phyloP scores from a whole-genome alignment of 2,888 invertebrate species.

The Cosmorhoe ocellata region DNA sequence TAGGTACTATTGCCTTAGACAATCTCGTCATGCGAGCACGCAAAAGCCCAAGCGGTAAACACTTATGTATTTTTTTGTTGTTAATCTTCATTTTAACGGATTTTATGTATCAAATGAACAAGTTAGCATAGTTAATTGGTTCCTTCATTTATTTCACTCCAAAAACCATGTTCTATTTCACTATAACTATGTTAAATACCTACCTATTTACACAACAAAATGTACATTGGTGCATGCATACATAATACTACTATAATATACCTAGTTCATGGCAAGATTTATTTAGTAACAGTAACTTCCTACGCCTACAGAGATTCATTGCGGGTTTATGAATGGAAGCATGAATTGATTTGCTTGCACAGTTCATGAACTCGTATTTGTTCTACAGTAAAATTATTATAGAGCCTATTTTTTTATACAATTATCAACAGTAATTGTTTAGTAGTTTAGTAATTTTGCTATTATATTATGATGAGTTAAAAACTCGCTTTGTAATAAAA shows the following conservation, averaged over 20 bases:
- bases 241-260: no score
- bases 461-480: neutral
- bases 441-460: neutral
- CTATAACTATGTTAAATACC: no score
- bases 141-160: no score
- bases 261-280: constrained; percentile 18
- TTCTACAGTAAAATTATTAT: neutral
- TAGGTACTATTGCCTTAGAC: constrained; percentile 66
- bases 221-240: no score
- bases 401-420: no score
- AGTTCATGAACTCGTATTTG: constrained; percentile 55
- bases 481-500: neutral
- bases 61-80: no score
- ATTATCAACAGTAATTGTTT: neutral
- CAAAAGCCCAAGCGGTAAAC: constrained; percentile 32
- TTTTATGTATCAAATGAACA: no score
- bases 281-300: constrained; percentile 62
- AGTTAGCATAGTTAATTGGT: no score
- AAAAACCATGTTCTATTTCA: no score
- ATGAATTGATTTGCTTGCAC: constrained; percentile 57
- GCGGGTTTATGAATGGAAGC: constrained; percentile 64
- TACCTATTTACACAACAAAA: no score
- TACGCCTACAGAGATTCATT: constrained; percentile 58
- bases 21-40: constrained; percentile 54
- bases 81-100: no score